These are phyloP conservation scores for Enteromius anoplus DNA, from an alignment of 2,797 vertebrate species.

Conservation along the genomic window DNA sequence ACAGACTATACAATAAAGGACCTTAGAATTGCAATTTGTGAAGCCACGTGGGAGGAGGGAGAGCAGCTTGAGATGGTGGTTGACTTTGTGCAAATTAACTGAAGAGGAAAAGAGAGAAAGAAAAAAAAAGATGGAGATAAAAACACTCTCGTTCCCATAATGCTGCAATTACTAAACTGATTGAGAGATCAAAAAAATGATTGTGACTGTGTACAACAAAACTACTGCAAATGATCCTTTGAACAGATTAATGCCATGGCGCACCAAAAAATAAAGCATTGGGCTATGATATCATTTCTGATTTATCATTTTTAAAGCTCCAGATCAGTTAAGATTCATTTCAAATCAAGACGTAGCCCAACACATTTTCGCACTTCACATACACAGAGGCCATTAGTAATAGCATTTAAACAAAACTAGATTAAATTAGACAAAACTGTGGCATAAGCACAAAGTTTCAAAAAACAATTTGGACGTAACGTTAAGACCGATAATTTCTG, in stretches of 20 bases:
- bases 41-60: conserved; percentile 8
- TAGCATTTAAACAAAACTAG: background rate
- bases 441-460: no score
- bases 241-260: background rate
- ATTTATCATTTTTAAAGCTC: background rate
- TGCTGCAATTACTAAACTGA: conserved; percentile 42
- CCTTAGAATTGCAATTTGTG: conserved; percentile 51
- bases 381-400: background rate
- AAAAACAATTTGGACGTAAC: no score
- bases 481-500: no score
- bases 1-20: conserved; percentile 59
- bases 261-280: background rate
- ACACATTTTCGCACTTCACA: background rate
- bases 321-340: no score
- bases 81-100: conserved; percentile 67
- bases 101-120: conserved; percentile 47
- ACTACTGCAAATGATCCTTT: conserved; percentile 30
- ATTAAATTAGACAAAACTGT: background rate
- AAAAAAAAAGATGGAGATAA: conserved; percentile 18
- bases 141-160: conserved; percentile 44
- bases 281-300: background rate
- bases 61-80: conserved; percentile 15
- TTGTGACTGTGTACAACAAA: conserved; percentile 16
- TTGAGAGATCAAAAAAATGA: conserved; percentile 34
- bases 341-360: background rate